Percentiles rank a stretch among this genome's conserved stretches.
phyloP scores from a whole-genome alignment of 2,888 invertebrate species.

The Dynastes tityus region DNA sequence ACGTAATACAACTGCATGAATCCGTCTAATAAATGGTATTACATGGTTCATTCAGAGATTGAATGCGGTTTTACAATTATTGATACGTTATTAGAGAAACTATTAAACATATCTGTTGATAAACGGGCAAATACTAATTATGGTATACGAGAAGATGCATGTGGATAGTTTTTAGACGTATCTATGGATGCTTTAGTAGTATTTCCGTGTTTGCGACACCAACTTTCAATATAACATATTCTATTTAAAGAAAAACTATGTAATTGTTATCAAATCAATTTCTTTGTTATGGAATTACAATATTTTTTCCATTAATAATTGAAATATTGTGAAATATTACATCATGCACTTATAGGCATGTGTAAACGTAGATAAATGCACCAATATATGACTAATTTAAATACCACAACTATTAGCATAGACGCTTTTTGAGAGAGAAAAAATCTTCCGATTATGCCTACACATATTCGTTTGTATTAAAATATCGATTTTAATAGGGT shows the following conservation, averaged over 20 bases:
- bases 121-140: no score
- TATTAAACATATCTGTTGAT: no score
- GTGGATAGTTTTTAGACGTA: no score
- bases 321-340: constrained; percentile 11
- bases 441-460: neutral
- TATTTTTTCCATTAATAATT: neutral
- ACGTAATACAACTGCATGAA: neutral
- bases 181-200: no score
- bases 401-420: neutral
- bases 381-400: neutral
- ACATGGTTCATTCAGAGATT: neutral
- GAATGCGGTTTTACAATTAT: constrained; percentile 2
- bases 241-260: no score
- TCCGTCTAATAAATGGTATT: neutral
- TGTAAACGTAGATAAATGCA: no score
- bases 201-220: no score
- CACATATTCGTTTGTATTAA: neutral
- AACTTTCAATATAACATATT: no score
- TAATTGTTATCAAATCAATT: no score
- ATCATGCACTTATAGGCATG: neutral
- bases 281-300: no score
- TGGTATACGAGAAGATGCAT: no score
- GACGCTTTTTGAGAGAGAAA: neutral
- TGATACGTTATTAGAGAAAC: neutral
- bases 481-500: no score